A percentile compares a stretch with the other conserved stretches of the same genome.
These are phyloP conservation scores for Eretmocerus hayati DNA, from an alignment of 2,888 invertebrate genomes.

Conservation along the genomic window DNA sequence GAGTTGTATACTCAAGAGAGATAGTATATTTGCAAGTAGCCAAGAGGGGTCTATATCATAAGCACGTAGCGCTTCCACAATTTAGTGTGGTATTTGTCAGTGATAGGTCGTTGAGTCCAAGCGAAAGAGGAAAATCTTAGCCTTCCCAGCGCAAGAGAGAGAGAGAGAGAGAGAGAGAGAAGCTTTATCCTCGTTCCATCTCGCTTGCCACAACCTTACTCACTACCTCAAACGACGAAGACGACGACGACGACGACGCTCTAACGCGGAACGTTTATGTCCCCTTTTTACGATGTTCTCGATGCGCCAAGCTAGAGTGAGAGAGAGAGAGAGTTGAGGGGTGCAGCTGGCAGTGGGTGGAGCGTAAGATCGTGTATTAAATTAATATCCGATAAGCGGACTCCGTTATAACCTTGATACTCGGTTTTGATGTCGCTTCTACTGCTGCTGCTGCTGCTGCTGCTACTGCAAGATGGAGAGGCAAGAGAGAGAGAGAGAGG, in stretches of 20 bases:
- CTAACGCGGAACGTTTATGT: conserved; percentile 11
- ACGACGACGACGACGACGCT: no score
- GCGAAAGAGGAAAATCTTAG: background rate
- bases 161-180: no score
- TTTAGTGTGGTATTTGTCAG: conserved; percentile 19
- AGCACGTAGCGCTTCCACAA: conserved; percentile 3
- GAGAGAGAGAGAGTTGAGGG: no score
- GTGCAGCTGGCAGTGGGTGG: conserved; percentile 28
- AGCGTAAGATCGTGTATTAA: conserved; percentile 32
- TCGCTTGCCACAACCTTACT: no score
- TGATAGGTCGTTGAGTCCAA: conserved; percentile 15
- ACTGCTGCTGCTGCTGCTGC: no score
- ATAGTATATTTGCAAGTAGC: no score
- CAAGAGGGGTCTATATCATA: conserved; percentile 4
- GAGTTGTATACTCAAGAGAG: no score
- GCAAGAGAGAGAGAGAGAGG: background rate
- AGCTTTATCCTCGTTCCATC: no score
- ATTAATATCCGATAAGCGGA: conserved; percentile 33
- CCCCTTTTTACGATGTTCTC: conserved; percentile 17
- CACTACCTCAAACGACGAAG: no score
- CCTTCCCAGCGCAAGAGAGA: no score
- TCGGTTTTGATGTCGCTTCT: no score
- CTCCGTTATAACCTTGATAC: conserved; percentile 17
- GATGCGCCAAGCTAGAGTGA: conserved; percentile 6
- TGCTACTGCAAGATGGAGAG: background rate